Evolutionary conservation across 2,113 vertebrate species (phyloP).

Genomic region (Chloropsis hardwickii): DNA sequence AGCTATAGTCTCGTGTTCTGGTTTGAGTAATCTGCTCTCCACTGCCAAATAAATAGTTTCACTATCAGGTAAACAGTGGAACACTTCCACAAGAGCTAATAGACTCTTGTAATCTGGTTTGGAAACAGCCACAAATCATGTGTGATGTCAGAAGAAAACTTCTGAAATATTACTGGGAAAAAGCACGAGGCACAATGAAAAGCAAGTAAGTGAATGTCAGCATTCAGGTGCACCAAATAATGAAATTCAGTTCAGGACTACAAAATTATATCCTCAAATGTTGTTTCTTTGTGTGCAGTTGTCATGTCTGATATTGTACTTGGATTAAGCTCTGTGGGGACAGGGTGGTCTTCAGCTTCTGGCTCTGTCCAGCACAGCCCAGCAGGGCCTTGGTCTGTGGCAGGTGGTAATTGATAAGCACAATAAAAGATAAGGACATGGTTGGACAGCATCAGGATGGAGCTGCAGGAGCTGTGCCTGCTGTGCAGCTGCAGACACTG

Average conservation of each 20-base stretch:
- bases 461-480: not conserved
- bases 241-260: not conserved
- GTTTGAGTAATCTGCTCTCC: not conserved
- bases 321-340: not conserved
- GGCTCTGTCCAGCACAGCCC: not conserved
- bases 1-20: not conserved
- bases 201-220: not conserved
- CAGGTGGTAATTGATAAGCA: not conserved
- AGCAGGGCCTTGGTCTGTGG: not conserved
- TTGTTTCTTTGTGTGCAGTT: not conserved
- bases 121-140: not conserved
- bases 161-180: not conserved
- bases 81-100: not conserved
- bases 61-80: not conserved
- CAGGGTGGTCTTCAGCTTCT: not conserved
- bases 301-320: not conserved
- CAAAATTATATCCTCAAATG: not conserved
- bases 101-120: not conserved
- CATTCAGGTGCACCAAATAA: not conserved
- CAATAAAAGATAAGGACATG: accelerated
- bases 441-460: not conserved
- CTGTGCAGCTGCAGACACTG: not conserved
- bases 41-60: not conserved
- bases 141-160: not conserved
- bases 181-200: not conserved